phyloP scores from a whole-genome alignment of 2,888 invertebrate genomes.

The Diplazon laetatorius region DNA sequence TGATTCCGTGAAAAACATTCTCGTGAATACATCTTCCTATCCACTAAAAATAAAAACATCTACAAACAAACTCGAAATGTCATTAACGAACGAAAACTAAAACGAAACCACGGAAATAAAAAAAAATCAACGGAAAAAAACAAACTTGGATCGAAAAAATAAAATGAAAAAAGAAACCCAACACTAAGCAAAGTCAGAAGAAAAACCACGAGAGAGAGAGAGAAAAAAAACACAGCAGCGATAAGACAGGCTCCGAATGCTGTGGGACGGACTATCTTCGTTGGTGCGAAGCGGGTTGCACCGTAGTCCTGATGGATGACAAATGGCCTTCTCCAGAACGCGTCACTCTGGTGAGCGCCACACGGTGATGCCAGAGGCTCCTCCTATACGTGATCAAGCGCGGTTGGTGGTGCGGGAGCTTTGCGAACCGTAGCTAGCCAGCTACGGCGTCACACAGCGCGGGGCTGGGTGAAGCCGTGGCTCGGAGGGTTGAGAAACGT shows the following conservation, averaged over 20 bases:
- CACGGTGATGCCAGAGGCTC: constrained; percentile 79
- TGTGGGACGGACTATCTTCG: constrained; percentile 70
- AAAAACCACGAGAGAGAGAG: constrained; percentile 62
- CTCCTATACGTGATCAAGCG: constrained; percentile 80
- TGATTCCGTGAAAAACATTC: too few relatives aligned
- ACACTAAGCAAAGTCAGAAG: constrained; percentile 40
- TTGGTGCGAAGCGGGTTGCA: constrained; percentile 63
- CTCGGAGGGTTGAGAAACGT: constrained; percentile 64
- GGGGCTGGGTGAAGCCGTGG: constrained; percentile 52
- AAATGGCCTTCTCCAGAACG: constrained; percentile 83
- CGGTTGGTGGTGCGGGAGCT: constrained; percentile 47
- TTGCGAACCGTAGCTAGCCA: constrained; percentile 30
- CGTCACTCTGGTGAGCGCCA: constrained; percentile 82
- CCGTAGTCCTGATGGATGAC: constrained; percentile 79
- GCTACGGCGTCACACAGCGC: constrained; percentile 57
- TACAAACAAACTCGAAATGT: too few relatives aligned
- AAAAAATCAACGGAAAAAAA: constrained; percentile 14
- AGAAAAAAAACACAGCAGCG: too few relatives aligned
- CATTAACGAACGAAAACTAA: too few relatives aligned
- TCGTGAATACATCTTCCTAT: too few relatives aligned
- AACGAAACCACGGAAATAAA: background rate
- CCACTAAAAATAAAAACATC: too few relatives aligned
- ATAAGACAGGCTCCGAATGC: constrained; percentile 64
- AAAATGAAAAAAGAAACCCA: too few relatives aligned
- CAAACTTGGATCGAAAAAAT: too few relatives aligned